Evolutionary conservation across 1,140 invertebrate species (phyloP).

Genomic region (Anagrus nilaparvatae): DNA sequence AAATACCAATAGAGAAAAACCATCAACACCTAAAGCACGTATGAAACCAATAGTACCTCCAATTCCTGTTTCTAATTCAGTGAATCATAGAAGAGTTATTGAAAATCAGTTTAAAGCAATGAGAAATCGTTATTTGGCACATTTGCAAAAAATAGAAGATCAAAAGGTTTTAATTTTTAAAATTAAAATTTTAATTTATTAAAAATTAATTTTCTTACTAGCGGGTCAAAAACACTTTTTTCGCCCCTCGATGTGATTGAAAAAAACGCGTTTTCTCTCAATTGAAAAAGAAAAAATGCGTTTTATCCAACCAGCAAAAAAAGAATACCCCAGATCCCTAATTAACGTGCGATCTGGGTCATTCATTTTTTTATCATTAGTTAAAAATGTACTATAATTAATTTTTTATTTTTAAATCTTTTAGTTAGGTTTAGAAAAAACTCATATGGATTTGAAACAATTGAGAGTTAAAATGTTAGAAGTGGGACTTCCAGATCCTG

Average conservation of each 20-base stretch:
- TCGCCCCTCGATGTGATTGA: no score
- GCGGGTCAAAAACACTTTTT: no score
- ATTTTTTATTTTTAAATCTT: neutral
- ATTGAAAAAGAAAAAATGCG: no score
- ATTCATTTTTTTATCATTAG: constrained; percentile 9
- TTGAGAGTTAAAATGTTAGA: constrained; percentile 27
- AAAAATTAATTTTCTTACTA: no score
- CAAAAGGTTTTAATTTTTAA: constrained; percentile 30
- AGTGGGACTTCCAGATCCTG: constrained; percentile 26
- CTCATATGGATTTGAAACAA: constrained; percentile 23
- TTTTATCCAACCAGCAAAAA: neutral
- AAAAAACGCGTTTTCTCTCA: no score
- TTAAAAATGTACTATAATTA: neutral
- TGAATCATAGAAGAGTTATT: constrained; percentile 16
- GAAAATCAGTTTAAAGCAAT: constrained; percentile 25
- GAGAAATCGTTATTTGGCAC: constrained; percentile 20
- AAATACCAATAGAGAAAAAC: no score
- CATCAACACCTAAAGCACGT: no score
- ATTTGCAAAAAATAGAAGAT: constrained; percentile 22
- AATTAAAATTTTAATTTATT: no score
- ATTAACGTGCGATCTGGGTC: no score
- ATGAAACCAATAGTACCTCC: neutral
- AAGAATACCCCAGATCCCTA: no score
- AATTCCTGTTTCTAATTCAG: neutral
- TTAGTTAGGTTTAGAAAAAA: constrained; percentile 13